Percentiles rank a stretch among this genome's conserved stretches.
Evolutionary conservation across 2,113 vertebrate species (phyloP).

Genomic region (Anhinga anhinga): DNA sequence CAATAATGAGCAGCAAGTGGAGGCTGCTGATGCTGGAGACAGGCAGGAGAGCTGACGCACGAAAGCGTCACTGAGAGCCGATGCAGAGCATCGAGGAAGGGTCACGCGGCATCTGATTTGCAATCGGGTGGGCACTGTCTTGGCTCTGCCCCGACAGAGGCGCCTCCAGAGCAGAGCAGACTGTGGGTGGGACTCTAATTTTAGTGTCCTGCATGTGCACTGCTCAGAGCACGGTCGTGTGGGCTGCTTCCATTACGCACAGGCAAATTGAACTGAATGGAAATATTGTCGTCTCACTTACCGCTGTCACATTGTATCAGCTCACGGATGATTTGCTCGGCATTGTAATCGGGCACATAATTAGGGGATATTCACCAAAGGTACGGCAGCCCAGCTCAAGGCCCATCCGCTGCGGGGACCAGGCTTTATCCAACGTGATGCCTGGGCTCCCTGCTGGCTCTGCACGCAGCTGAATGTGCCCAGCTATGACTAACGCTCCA

Average conservation of each 20-base stretch:
- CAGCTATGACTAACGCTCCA: background rate
- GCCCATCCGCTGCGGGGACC: background rate
- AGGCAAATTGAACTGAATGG: conserved; percentile 36
- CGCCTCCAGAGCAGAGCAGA: background rate
- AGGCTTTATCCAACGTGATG: background rate
- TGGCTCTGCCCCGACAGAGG: background rate
- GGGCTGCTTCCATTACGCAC: conserved; percentile 60
- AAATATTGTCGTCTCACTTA: conserved; percentile 37
- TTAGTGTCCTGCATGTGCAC: background rate
- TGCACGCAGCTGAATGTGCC: background rate
- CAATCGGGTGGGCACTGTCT: background rate
- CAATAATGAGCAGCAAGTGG: background rate
- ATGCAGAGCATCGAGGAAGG: background rate
- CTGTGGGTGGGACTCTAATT: conserved; percentile 24
- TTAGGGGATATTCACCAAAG: background rate
- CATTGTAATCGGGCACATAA: background rate
- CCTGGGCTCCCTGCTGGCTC: background rate
- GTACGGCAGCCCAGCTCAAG: background rate
- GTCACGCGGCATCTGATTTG: background rate
- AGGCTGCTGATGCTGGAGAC: background rate
- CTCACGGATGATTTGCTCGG: background rate
- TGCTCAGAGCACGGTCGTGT: background rate
- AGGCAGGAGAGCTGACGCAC: background rate
- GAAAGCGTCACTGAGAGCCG: background rate
- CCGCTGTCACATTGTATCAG: background rate